These are phyloP conservation scores for Chaetops frenatus DNA, from an alignment of 2,113 vertebrate species.

Conservation along the genomic window DNA sequence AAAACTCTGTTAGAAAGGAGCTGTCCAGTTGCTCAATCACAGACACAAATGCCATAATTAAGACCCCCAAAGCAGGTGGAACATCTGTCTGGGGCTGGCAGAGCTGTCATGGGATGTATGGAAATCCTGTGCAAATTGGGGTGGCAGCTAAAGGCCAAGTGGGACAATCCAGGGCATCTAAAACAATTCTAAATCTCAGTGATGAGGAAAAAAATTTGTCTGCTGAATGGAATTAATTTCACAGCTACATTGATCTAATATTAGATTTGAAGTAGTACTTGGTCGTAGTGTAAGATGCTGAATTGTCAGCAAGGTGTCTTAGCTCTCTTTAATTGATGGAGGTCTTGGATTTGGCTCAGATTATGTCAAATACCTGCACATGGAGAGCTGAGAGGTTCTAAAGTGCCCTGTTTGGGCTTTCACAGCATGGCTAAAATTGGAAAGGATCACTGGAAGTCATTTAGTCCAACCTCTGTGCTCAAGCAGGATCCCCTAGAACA, in stretches of 20 bases:
- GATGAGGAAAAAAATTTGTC: not conserved
- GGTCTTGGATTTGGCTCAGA: not conserved
- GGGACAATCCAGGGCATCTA: not conserved
- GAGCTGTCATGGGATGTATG: accelerated
- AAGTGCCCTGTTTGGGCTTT: not conserved
- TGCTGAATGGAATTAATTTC: not conserved
- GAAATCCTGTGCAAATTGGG: not conserved
- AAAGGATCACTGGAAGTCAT: not conserved
- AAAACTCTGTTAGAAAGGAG: not conserved
- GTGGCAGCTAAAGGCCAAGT: not conserved
- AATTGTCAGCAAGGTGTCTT: not conserved
- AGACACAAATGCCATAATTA: not conserved
- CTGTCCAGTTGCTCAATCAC: not conserved
- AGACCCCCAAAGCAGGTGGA: not conserved
- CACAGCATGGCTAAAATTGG: not conserved
- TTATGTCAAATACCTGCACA: not conserved
- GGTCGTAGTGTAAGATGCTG: not conserved
- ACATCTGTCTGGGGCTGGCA: not conserved
- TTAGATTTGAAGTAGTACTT: not conserved
- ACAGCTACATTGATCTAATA: not conserved
- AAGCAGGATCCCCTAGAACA: not conserved
- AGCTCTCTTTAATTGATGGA: not conserved
- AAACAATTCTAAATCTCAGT: not conserved
- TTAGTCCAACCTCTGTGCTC: not conserved
- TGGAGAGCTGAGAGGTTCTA: not conserved